These are phyloP conservation scores for Lymantria dispar DNA, from an alignment of 2,888 invertebrate genomes.

Conservation along the genomic window DNA sequence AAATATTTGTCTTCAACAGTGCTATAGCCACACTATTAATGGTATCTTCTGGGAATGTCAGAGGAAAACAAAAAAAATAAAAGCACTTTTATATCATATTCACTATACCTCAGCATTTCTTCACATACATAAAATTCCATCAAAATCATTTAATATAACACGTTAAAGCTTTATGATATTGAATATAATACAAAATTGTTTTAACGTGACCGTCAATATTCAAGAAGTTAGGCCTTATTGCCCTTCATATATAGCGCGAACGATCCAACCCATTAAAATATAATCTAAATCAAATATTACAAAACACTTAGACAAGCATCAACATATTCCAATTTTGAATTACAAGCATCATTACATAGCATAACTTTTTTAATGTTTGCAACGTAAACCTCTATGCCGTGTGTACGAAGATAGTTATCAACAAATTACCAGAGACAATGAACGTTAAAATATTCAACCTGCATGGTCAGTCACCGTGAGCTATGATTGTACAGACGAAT, in stretches of 20 bases:
- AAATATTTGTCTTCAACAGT: too few relatives aligned
- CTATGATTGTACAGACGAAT: slow-evolving; percentile 28
- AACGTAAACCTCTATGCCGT: slow-evolving; percentile 40
- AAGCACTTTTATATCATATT: too few relatives aligned
- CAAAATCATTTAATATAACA: too few relatives aligned
- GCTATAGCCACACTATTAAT: too few relatives aligned
- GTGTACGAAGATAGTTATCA: slow-evolving; percentile 46
- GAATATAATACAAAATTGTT: too few relatives aligned
- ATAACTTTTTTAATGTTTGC: slow-evolving; percentile 31
- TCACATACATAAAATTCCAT: too few relatives aligned
- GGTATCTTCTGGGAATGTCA: too few relatives aligned
- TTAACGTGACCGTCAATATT: too few relatives aligned
- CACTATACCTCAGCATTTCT: too few relatives aligned
- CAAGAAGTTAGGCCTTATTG: too few relatives aligned
- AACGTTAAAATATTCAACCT: slow-evolving; percentile 44
- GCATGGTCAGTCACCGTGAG: slow-evolving; percentile 51
- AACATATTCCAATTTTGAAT: slow-evolving; percentile 45
- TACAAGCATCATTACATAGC: slow-evolving; percentile 35
- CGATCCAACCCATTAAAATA: slow-evolving; percentile 33
- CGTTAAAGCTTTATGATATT: too few relatives aligned
- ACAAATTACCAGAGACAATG: slow-evolving; percentile 51
- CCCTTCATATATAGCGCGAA: background rate
- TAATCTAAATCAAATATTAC: slow-evolving; percentile 37
- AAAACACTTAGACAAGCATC: slow-evolving; percentile 29
- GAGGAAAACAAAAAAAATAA: too few relatives aligned